Percentiles rank a stretch among this genome's conserved stretches.
phyloP scores from a whole-genome alignment of 2,888 invertebrate genomes.

The Masnerella sp. region DNA sequence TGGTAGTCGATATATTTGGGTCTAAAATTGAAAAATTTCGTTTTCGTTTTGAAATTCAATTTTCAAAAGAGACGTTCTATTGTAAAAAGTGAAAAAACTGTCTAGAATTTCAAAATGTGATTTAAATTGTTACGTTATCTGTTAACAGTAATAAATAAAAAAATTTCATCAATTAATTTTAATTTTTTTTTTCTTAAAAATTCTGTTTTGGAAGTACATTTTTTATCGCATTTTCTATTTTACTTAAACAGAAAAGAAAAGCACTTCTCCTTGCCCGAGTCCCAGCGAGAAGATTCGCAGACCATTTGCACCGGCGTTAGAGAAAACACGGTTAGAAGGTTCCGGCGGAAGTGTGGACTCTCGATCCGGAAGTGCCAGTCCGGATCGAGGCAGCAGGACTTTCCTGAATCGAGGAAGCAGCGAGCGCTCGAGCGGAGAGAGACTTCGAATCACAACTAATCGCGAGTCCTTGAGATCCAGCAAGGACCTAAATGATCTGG shows the following conservation, averaged over 20 bases:
- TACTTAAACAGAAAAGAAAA: conserved; percentile 68
- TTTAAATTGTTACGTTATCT: no score
- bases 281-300: conserved; percentile 78
- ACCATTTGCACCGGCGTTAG: conserved; percentile 74
- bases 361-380: conserved; percentile 74
- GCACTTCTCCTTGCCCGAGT: conserved; percentile 75
- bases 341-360: conserved; percentile 75
- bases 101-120: no score
- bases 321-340: conserved; percentile 73
- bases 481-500: conserved; percentile 71
- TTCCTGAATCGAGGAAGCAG: conserved; percentile 71
- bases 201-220: no score
- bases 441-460: conserved; percentile 71
- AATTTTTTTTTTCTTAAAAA: no score
- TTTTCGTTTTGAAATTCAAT: no score
- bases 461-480: conserved; percentile 68
- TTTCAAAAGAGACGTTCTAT: no score
- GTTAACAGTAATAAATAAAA: no score
- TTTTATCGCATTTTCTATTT: no score
- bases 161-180: no score
- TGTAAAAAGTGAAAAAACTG: no score
- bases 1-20: no score
- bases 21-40: no score
- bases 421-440: conserved; percentile 71
- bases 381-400: conserved; percentile 69